Base-by-base conservation (phyloP, 2,888 invertebrate genomes). In the Ceratothoa steindachneri region DNA sequence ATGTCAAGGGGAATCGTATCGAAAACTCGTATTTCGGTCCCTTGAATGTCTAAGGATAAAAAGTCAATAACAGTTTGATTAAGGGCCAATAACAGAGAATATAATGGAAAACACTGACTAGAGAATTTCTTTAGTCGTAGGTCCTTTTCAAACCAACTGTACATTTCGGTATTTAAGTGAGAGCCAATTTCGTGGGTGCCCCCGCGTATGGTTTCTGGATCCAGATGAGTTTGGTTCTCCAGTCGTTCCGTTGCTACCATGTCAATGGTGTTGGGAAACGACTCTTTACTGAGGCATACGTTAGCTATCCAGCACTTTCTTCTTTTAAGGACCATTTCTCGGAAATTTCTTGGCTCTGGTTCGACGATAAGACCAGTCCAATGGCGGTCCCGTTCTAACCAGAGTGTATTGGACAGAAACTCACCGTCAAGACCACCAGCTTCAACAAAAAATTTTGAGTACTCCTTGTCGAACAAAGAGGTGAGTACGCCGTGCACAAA, bases 241-340 rank as follows among this genome's bases (percentile, higher is more conserved):
- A n/a, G 29, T 27, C 65, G n/a, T 29, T 53, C 12, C 12, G 67
- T 19, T 1, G 66, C 9, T 24, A 69, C 72, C 15, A 75, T 66
- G 19, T 69, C 53, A 7, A 55, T 41, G 22, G 65, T 64, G 19
- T 31, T 31, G 4, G 86, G 85, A 81, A 84, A 83, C 9, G 82
- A 73, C n/a, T 83, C 80, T 22, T 83, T 82, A 78, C 85, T 85
- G 22, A 87, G 82, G 80, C 87, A 87, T 5, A 86, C 84, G 22
- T 86, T 85, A 24, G 86, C 85, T 24, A 85, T 81, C 82, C 84
- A 85, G 7, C 86, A 85, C 74, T 83, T 84, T 53, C 87, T 82
- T 65, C 86, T 84, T 77, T 86, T 87, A 1, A 78, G 80, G 24
- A 85, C 68, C 81, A 87, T 83, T 51, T 83, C 81, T 3, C 27